These are phyloP conservation scores for Actinia equina DNA, from an alignment of 64 coral and sea anemone genomes.

Conservation along the genomic window DNA sequence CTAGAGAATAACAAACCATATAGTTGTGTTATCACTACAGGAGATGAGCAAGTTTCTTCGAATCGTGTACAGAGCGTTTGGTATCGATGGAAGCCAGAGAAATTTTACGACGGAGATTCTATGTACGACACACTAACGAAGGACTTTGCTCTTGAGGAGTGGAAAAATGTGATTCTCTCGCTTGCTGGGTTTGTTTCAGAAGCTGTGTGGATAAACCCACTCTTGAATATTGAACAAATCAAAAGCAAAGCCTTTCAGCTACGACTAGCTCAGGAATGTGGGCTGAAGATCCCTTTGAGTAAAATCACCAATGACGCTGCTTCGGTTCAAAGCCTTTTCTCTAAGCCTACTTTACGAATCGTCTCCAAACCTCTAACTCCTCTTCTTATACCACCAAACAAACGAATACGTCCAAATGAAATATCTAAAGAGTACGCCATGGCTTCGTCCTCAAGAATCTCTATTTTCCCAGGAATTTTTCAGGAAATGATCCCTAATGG, in stretches of 20 bases:
- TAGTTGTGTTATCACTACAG: constrained; percentile 18
- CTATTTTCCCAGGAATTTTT: constrained; percentile 28
- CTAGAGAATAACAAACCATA: neutral
- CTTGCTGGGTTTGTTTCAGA: constrained; percentile 1
- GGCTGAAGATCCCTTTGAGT: constrained; percentile 38
- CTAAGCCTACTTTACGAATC: constrained; percentile 4
- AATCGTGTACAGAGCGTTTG: constrained; percentile 27
- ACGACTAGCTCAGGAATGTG: constrained; percentile 15
- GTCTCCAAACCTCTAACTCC: constrained; percentile 34
- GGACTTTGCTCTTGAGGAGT: constrained; percentile 37
- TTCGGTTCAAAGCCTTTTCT: constrained; percentile 24
- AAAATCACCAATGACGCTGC: constrained; percentile 38
- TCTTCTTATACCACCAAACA: constrained; percentile 19
- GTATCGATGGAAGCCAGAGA: constrained; percentile 44
- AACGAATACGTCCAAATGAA: constrained; percentile 22
- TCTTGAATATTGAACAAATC: neutral
- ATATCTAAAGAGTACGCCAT: constrained; percentile 17
- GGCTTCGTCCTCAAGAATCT: neutral
- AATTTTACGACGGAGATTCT: constrained; percentile 14
- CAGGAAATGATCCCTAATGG: constrained; percentile 33
- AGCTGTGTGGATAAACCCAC: constrained; percentile 28
- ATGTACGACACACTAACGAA: constrained; percentile 26
- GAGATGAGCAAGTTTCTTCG: constrained; percentile 16
- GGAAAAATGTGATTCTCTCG: constrained; percentile 28
- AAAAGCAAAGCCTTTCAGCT: constrained; percentile 38